Percentiles rank a stretch among this genome's conserved stretches.
phyloP scores from a whole-genome alignment of 1,140 invertebrate genomes.

The Drosophila micromelanica region DNA sequence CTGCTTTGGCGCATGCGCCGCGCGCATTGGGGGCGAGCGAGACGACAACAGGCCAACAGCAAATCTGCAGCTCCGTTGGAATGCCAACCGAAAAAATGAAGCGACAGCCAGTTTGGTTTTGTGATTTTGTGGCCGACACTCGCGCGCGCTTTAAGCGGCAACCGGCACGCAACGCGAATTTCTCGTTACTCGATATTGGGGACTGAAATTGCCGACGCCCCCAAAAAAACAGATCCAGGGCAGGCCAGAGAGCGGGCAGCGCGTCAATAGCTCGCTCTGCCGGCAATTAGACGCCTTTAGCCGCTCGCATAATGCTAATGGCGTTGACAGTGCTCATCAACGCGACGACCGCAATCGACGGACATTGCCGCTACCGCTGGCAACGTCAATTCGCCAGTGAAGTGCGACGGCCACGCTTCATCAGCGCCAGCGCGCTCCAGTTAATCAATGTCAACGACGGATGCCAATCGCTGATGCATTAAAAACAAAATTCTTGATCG shows the following conservation, averaged over 20 bases:
- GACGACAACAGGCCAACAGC: slow-evolving; percentile 35
- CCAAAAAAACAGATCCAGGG: slow-evolving; percentile 6
- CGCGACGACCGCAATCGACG: slow-evolving; percentile 64
- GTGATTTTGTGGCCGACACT: slow-evolving; percentile 57
- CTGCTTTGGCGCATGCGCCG: slow-evolving; percentile 74
- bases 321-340: slow-evolving; percentile 81
- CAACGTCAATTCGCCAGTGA: slow-evolving; percentile 63
- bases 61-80: slow-evolving; percentile 54
- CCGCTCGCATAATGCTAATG: slow-evolving; percentile 78
- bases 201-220: slow-evolving; percentile 58
- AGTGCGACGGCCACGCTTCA: slow-evolving; percentile 77
- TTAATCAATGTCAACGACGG: slow-evolving; percentile 77
- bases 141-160: slow-evolving; percentile 60
- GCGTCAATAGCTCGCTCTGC: slow-evolving; percentile 15
- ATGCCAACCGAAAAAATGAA: slow-evolving; percentile 55
- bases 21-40: slow-evolving; percentile 32
- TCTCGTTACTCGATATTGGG: slow-evolving; percentile 32
- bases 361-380: slow-evolving; percentile 1
- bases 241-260: not conserved
- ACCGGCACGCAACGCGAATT: slow-evolving; percentile 41
- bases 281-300: slow-evolving; percentile 81
- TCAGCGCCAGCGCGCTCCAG: slow-evolving; percentile 52
- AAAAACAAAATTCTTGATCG: slow-evolving; percentile 32
- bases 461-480: slow-evolving; percentile 75
- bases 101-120: slow-evolving; percentile 49